These are phyloP conservation scores for Arbacia lixula DNA, from an alignment of 53 echinoderm and acorn worm genomes.

Conservation along the genomic window DNA sequence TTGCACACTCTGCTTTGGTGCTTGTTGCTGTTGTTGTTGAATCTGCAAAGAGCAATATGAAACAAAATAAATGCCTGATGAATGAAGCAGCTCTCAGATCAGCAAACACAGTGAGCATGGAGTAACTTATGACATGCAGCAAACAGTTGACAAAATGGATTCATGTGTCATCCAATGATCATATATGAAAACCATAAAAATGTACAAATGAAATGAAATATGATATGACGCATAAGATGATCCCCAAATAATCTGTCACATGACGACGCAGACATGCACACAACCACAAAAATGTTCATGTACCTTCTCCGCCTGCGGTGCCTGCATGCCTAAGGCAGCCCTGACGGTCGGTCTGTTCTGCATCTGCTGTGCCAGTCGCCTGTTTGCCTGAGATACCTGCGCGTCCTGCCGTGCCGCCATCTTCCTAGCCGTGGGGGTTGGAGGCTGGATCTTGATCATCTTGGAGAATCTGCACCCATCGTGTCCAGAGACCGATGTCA, in stretches of 20 bases:
- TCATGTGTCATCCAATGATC: too few relatives aligned
- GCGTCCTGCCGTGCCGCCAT: conserved; percentile 81
- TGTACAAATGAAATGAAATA: too few relatives aligned
- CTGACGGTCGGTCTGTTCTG: conserved; percentile 86
- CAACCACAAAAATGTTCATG: too few relatives aligned
- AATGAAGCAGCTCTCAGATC: too few relatives aligned
- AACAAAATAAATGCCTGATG: neutral
- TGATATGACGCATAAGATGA: too few relatives aligned
- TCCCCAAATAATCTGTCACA: too few relatives aligned
- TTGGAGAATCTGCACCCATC: conserved; percentile 84
- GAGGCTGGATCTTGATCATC: conserved; percentile 87
- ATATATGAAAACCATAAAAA: too few relatives aligned
- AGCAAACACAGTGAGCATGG: too few relatives aligned
- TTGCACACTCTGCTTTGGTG: conserved; percentile 74
- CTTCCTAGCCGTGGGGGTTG: conserved; percentile 55
- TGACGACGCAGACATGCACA: too few relatives aligned
- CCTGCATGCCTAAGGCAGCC: conserved; percentile 66
- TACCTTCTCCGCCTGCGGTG: conserved; percentile 26
- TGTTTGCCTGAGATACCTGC: conserved; percentile 80
- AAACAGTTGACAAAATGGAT: too few relatives aligned
- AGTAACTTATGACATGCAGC: too few relatives aligned
- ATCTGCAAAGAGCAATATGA: neutral
- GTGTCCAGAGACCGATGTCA: neutral
- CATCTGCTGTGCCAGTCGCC: conserved; percentile 92
- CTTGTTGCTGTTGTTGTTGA: conserved; percentile 32